phyloP scores from a whole-genome alignment of 1,140 invertebrate species.

The Eupristina koningsbergeri region DNA sequence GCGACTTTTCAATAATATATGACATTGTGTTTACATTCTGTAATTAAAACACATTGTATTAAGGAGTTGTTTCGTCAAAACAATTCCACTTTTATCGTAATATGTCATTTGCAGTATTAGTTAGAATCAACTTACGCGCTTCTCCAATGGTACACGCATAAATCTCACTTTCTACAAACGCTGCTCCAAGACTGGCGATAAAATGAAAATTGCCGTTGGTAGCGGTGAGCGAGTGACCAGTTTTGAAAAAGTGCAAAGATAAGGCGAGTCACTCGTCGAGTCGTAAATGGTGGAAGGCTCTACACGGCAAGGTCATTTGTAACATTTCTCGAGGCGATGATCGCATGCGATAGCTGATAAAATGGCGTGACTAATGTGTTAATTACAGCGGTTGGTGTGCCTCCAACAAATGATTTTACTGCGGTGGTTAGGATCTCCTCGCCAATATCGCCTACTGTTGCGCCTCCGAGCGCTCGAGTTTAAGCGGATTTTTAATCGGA shows the following conservation, averaged over 20 bases:
- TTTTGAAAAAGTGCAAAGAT: no score
- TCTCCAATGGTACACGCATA: no score
- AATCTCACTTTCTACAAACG: no score
- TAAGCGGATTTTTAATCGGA: no score
- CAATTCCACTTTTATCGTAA: neutral
- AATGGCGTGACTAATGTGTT: constrained; percentile 23
- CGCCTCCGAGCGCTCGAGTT: no score
- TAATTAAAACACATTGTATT: neutral
- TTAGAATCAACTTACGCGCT: no score
- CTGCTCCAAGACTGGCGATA: neutral
- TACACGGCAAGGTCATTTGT: no score
- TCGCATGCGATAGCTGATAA: constrained; percentile 42
- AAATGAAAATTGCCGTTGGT: neutral
- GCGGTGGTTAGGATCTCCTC: no score
- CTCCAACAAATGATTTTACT: constrained; percentile 6
- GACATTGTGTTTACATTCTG: neutral
- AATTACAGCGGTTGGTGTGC: constrained; percentile 41
- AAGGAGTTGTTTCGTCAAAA: neutral
- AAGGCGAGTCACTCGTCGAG: neutral
- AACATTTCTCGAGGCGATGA: neutral
- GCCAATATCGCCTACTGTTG: no score
- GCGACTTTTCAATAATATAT: no score
- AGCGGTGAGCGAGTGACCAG: neutral
- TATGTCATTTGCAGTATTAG: neutral
- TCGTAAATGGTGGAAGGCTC: no score